Evolutionary conservation across 2,888 invertebrate species (phyloP), one percentile per base, ranked within the genome.

Genomic region (Apodemia duryi): DNA sequence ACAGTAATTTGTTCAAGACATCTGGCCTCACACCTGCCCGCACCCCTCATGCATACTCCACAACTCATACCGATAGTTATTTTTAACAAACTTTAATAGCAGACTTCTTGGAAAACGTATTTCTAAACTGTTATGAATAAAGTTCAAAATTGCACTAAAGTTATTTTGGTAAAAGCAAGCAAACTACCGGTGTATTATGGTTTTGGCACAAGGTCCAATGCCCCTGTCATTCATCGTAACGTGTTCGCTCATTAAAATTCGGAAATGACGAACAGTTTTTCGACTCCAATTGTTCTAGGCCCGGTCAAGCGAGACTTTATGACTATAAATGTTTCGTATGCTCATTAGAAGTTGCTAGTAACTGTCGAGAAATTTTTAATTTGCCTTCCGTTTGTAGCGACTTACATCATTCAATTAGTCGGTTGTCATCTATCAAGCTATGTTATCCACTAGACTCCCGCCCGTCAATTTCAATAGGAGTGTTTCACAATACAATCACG

Each of bases 1-100:
- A 82, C 78, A 72, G 81, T 84, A 91, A 90, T 90, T 89, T 90
- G 91, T 91, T 88, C 86, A 91, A 91, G 91, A 91, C 91, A 91
- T 91, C 91, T 91, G 91, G 86, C 84, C 80, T 80, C 88, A 85
- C 87, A 90, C 91, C 91, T 91, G 91, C 91, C 88, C 83, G 82
- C 76, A 72, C 80, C 78, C 78, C 80, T 70, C 68, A 70, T 69
- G 66, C 70, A 70, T 77, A 75, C 74, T 77, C 76, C 82, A 49
- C 49, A 49, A 49, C 49, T 49, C 49, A 85, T 85, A 83, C 85
- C 85, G 81, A 85, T 83, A 81, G 75, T 76, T 73, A 69, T 69
- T 70, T 66, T 65, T 65, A 67, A 63, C 65, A 66, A 67, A 66
- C 66, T 71, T 73, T 67, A 65, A 66, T 29, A 60, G 7, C 66